These are phyloP conservation scores for Lepisosteus oculatus DNA, from an alignment of 2,113 vertebrate genomes.

Conservation along the genomic window DNA sequence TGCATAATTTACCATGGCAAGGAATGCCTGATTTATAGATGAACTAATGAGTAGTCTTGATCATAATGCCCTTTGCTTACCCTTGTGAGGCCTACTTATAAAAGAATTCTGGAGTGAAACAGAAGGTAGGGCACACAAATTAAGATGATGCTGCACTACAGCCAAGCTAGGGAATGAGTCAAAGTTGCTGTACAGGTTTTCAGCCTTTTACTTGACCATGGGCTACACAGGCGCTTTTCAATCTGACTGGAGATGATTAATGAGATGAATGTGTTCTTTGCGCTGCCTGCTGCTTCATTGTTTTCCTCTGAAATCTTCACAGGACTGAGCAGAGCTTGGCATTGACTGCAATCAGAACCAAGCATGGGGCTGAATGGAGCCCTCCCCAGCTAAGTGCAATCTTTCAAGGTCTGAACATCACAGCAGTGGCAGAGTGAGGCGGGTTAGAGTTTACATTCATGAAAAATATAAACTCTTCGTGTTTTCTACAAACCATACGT, in stretches of 20 bases:
- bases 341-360: not conserved
- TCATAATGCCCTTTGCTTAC: slow-evolving; percentile 27
- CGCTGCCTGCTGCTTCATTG: not conserved
- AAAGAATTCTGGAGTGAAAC: no score
- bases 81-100: slow-evolving; percentile 16
- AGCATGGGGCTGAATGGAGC: not conserved
- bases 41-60: not conserved
- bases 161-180: no score
- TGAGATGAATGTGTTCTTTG: not conserved
- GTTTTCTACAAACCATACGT: no score
- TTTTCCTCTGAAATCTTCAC: not conserved
- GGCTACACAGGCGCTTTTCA: no score
- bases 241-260: not conserved
- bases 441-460: no score
- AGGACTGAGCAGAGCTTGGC: not conserved
- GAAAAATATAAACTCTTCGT: no score
- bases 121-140: no score
- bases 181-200: no score
- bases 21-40: slow-evolving; percentile 5
- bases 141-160: no score
- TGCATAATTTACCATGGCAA: slow-evolving; percentile 5
- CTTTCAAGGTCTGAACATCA: no score
- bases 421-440: no score
- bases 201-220: no score
- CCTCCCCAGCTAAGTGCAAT: not conserved